Evolutionary conservation across 2,113 vertebrate genomes (phyloP).

Genomic region (Xerus inauris): DNA sequence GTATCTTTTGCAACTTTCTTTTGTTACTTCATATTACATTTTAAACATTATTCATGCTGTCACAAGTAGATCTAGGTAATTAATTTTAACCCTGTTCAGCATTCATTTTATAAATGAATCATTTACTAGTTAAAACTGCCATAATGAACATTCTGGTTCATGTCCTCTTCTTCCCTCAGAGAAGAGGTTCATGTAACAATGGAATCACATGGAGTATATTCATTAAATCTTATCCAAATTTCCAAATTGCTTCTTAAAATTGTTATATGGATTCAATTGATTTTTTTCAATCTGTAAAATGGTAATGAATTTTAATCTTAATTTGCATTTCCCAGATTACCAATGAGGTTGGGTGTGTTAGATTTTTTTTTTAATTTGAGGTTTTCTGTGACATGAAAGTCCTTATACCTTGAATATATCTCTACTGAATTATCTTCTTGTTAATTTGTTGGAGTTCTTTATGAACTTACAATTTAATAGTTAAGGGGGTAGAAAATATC

Average conservation of each 20-base stretch:
- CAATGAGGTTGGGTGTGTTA: background rate
- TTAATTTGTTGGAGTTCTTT: background rate
- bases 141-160: background rate
- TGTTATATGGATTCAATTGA: background rate
- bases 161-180: background rate
- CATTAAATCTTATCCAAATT: background rate
- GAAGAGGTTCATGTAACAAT: background rate
- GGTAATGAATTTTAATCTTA: background rate
- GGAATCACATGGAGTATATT: background rate
- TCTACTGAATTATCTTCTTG: constrained; percentile 3
- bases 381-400: background rate
- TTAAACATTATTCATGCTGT: background rate
- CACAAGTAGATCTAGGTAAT: background rate
- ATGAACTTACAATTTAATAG: background rate
- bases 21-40: background rate
- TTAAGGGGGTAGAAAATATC: background rate
- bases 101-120: constrained; percentile 34
- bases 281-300: background rate
- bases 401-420: background rate
- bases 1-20: constrained; percentile 21
- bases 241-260: background rate
- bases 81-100: constrained; percentile 7
- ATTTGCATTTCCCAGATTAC: constrained; percentile 33
- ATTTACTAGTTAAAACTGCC: background rate
- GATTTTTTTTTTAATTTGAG: background rate